Evolutionary conservation across 2,113 vertebrate species (phyloP), one percentile per base, ranked within the genome.

Genomic region (Dromaius novaehollandiae): DNA sequence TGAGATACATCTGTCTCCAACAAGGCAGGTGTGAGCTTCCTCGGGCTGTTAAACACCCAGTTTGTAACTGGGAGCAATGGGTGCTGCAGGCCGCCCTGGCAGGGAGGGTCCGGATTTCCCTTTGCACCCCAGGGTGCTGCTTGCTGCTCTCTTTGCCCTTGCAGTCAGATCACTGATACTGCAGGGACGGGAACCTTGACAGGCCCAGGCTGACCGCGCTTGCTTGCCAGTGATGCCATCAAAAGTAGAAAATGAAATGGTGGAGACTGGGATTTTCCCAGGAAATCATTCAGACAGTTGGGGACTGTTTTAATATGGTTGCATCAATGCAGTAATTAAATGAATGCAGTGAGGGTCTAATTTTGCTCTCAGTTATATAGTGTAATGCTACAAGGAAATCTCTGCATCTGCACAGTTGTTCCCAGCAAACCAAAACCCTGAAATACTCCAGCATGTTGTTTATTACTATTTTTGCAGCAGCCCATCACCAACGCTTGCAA

Each of bases 131-230:
- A 18, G 38, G 12, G 12, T 69, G 61, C 19, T 38, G 13, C 68
- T 34, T 4, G 0, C 0, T 11, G 50, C 8, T 28, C 9, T 7
- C 70, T 11, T 58, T 85, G 58, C 28, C 20, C 64, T 46, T 68
- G 77, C 55, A 40, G 56, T 40, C 79, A 80, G 58, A 77, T 18
- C 0, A 0, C 34, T 11, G 63, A 15, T 1, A 4, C 7, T 32
- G 53, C 0, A 24, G 2, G 11, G 7, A 86, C 22, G 4, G 38
- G 12, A 73, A 8, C 15, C 44, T 51, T 76, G 44, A 1, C 9
- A 44, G 75, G 19, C 36, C 36, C 46, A 48, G 46, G 46, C 46
- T 48, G 46, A 48, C 18, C 7, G 46, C 46, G 9, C 51, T 83
- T 58, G 2, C 11, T 55, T 30, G 14, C 5, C 60, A 81, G 10